Percentiles rank a stretch among this genome's conserved stretches.
phyloP scores from a whole-genome alignment of 1,140 invertebrate genomes.

The Leptonema lineaticorne region DNA sequence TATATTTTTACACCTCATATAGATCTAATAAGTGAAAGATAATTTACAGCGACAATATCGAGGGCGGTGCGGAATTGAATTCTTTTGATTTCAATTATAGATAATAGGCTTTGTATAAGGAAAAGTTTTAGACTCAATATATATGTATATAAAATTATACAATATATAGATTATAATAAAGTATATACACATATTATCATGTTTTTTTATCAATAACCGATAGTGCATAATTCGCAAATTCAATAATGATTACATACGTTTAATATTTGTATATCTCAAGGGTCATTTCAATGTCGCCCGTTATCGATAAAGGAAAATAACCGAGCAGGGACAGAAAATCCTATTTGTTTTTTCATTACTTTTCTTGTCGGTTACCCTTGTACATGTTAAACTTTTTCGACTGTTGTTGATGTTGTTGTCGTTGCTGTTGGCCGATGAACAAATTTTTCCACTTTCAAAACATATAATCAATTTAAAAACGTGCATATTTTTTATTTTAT shows the following conservation, averaged over 20 bases:
- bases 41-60: constrained; percentile 7
- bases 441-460: too few relatives aligned
- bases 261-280: neutral
- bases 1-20: too few relatives aligned
- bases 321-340: neutral
- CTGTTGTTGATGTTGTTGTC: too few relatives aligned
- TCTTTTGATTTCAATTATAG: constrained; percentile 18
- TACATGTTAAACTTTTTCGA: too few relatives aligned
- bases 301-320: neutral
- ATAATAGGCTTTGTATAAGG: neutral
- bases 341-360: constrained; percentile 8
- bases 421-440: neutral
- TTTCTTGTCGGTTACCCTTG: too few relatives aligned
- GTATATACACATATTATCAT: too few relatives aligned
- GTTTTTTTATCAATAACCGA: neutral
- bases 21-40: neutral
- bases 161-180: neutral
- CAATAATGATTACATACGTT: neutral
- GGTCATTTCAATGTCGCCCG: neutral
- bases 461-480: neutral
- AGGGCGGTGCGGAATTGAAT: constrained; percentile 6
- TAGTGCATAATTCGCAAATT: neutral
- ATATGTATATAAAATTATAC: neutral
- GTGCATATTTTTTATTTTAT: neutral
- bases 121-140: neutral